Conservation (phyloP, 1,140 invertebrate species). For the Odontomachus brunneus region DNA sequence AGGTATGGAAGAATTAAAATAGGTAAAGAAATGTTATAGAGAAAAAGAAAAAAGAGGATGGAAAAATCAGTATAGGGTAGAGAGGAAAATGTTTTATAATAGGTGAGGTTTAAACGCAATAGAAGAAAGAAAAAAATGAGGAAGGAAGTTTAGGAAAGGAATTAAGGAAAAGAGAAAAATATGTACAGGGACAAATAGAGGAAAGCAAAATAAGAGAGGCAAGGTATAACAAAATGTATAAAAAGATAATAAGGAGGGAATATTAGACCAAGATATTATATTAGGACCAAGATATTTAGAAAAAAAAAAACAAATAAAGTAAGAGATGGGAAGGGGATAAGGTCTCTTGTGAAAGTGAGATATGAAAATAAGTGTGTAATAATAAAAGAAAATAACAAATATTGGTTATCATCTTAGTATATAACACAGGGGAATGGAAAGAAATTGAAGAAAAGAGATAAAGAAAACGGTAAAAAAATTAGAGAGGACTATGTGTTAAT, state of each 20-base stretch:
- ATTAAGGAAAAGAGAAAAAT: neutral
- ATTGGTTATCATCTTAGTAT: no score
- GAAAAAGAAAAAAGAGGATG: neutral
- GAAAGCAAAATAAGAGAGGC: neutral
- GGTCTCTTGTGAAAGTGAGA: no score
- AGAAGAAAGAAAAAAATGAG: no score
- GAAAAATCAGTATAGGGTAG: neutral
- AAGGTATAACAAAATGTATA: slow-evolving; percentile 24
- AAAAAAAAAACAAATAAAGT: no score
- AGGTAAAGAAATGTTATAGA: slow-evolving; percentile 12
- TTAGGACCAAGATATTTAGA: neutral
- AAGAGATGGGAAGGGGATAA: no score
- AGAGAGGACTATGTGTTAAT: no score
- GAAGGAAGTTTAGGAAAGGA: slow-evolving; percentile 13
- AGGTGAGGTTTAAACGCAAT: slow-evolving; percentile 4
- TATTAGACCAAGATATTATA: no score
- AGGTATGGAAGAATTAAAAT: neutral
- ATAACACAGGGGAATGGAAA: no score
- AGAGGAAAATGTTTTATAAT: neutral
- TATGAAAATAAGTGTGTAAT: no score
- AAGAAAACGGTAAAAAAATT: no score
- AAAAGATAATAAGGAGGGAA: neutral
- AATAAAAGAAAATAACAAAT: no score
- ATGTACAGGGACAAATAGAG: neutral
- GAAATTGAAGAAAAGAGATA: no score